Evolutionary conservation across 2,888 invertebrate species (phyloP).

Genomic region (Gibbula magus): DNA sequence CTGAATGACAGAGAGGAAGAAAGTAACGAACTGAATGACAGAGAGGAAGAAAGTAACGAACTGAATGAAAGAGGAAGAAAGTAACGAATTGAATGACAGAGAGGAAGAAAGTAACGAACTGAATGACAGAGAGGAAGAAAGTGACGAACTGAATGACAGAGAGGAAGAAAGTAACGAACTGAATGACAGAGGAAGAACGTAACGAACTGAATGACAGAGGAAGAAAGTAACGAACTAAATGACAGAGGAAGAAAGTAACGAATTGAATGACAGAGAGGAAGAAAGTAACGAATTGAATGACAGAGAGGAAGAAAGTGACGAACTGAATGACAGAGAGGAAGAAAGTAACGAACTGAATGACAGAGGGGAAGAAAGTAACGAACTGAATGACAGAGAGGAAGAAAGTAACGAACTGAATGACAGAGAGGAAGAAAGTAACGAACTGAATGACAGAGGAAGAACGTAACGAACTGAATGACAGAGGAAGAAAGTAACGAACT

Average conservation of each 20-base stretch:
- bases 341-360: neutral
- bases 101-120: no score
- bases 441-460: constrained; percentile 25
- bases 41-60: constrained; percentile 21
- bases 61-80: constrained; percentile 23
- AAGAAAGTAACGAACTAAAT: neutral
- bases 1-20: neutral
- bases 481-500: neutral
- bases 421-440: neutral
- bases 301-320: no score
- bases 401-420: no score
- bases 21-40: constrained; percentile 12
- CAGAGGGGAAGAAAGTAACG: no score
- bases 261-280: neutral
- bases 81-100: neutral
- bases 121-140: no score
- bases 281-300: no score
- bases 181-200: neutral
- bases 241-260: neutral
- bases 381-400: no score
- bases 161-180: constrained; percentile 19
- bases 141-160: no score
- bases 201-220: neutral
- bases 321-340: neutral
- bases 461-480: constrained; percentile 1